Evolutionary conservation across 2,797 vertebrate genomes (phyloP).

Genomic region (Artibeus lituratus): DNA sequence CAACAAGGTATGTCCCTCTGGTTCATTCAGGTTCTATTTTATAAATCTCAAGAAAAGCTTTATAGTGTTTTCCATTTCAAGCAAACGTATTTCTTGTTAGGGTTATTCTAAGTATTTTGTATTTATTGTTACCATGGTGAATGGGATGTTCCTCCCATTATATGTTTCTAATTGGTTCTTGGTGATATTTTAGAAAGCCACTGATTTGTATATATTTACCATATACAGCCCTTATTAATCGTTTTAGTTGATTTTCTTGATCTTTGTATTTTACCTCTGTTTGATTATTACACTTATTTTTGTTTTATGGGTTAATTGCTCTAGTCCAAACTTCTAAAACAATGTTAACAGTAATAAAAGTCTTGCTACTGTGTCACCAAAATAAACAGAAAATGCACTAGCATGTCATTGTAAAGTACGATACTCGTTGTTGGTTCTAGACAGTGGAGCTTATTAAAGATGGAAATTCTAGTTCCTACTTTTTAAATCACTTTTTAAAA

Average conservation of each 20-base stretch:
- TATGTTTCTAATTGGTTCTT: background rate
- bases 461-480: background rate
- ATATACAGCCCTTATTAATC: background rate
- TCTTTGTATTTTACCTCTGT: background rate
- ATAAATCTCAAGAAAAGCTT: background rate
- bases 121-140: background rate
- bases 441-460: constrained; percentile 5
- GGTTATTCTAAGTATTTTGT: background rate
- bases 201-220: background rate
- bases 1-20: background rate
- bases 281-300: background rate
- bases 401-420: background rate
- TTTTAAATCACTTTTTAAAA: background rate
- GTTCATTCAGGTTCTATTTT: background rate
- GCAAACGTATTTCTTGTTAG: background rate
- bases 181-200: background rate
- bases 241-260: background rate
- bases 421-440: background rate
- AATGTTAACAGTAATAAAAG: background rate
- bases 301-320: constrained; percentile 1
- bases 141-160: background rate
- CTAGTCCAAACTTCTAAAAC: constrained; percentile 20
- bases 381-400: background rate
- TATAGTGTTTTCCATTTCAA: background rate
- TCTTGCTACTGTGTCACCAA: background rate